Evolutionary conservation across 1,140 invertebrate species (phyloP), one percentile per base, ranked within the genome.

Genomic region (Grapholita molesta): DNA sequence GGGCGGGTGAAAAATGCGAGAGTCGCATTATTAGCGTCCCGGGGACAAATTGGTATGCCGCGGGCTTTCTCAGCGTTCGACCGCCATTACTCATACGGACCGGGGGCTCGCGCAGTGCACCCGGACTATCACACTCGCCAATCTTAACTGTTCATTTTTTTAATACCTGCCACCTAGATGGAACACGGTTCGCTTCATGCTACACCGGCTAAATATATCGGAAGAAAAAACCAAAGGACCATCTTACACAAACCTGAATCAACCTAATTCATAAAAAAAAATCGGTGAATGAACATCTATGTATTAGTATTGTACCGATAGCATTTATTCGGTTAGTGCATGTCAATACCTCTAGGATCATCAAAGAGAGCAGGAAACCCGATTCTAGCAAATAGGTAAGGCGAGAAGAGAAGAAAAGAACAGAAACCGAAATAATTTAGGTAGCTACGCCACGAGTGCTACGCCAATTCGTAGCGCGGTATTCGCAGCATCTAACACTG

Each of bases 61-160:
- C 77, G 66, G 74, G 81, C 84, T 80, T 61, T 61, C 76, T 76
- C 83, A 77, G 78, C 74, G 70, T 78, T 82, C 83, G 79, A 82
- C 83, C 79, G 84, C 79, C 78, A 89, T 90, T 89, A 87, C 88
- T 90, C 88, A 89, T 90, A 88, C 87, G 88, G 32, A 8, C 30
- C 28, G n/a, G 18, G 28, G 23, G 12, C 64, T 35, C 28, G 53
- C 23, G 3, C 53, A 24, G 21, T 55, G 53, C 53, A 28, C 25
- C 12, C 12, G n/a, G n/a, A 15, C 24, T 28, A 30, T 28, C 55
- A 32, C 7, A 25, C 24, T 15, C 2, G 55, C 15, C 3, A 21
- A 21, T 18, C 15, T 48, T 6, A 48, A n/a, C n/a, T 21, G 42
- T 21, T 48, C n/a, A 48, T n/a, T 48, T 9, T 21, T 48, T 48